These are phyloP conservation scores for Condylostylus longicornis DNA, from an alignment of 1,140 invertebrate genomes.

Conservation along the genomic window DNA sequence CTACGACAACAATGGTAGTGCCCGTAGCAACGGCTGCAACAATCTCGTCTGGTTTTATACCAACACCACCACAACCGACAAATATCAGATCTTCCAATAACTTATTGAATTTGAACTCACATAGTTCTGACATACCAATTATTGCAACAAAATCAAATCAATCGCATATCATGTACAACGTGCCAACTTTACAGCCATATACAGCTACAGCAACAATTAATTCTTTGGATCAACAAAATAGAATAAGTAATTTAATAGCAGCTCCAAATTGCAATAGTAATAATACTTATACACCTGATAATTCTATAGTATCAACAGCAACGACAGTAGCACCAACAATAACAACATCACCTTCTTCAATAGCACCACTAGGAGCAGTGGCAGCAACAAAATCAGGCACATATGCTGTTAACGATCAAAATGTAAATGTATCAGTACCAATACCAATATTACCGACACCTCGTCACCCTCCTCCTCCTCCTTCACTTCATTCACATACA, in stretches of 20 bases:
- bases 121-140: too few species aligned
- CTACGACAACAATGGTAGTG: background rate
- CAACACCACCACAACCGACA: background rate
- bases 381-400: too few species aligned
- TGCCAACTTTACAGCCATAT: too few species aligned
- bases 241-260: too few species aligned
- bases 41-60: conserved; percentile 4
- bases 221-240: too few species aligned
- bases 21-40: background rate
- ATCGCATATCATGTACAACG: too few species aligned
- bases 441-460: conserved; percentile 10
- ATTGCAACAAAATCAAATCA: too few species aligned
- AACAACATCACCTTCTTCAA: background rate
- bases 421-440: conserved; percentile 2
- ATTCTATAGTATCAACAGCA: conserved; percentile 2
- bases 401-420: conserved; percentile 1
- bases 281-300: too few species aligned
- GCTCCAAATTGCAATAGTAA: too few species aligned
- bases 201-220: too few species aligned
- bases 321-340: background rate
- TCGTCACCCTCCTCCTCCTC: conserved; percentile 5
- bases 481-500: background rate
- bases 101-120: too few species aligned
- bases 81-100: conserved; percentile 1
- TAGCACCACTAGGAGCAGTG: background rate